phyloP scores from a whole-genome alignment of 30 jellyfish, hydroid and myxozoan species.

The Turritopsis rubra region DNA sequence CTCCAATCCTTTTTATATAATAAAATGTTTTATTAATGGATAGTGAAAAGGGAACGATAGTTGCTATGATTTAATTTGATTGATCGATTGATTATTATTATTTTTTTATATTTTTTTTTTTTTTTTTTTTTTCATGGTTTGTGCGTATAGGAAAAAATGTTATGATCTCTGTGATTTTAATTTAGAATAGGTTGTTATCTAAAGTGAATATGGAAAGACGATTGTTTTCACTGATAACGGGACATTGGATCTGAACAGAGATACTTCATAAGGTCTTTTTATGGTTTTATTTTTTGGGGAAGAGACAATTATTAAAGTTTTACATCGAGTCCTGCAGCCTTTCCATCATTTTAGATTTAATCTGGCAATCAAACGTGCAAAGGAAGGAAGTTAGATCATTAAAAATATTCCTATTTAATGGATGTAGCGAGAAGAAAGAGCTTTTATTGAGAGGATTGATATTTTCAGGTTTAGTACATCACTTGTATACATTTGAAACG shows the following conservation, averaged over 20 bases:
- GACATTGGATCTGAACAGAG: background rate
- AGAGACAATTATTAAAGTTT: background rate
- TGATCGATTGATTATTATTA: no score
- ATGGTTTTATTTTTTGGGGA: background rate
- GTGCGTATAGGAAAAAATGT: background rate
- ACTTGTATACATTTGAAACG: no score
- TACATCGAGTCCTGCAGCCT: background rate
- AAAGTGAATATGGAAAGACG: background rate
- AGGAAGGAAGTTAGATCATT: no score
- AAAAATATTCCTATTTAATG: no score
- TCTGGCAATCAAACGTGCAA: no score
- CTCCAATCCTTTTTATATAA: background rate
- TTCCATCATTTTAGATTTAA: background rate
- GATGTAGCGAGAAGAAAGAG: no score
- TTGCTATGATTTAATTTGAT: background rate
- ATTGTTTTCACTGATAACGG: background rate
- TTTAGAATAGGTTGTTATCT: background rate
- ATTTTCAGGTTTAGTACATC: no score
- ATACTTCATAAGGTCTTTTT: background rate
- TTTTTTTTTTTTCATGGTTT: no score
- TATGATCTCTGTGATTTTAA: background rate
- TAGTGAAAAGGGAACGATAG: background rate
- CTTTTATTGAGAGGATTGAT: no score
- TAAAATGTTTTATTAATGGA: background rate
- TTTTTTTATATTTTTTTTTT: no score